phyloP scores from a whole-genome alignment of 1,140 invertebrate genomes.

The Aphis gossypii region DNA sequence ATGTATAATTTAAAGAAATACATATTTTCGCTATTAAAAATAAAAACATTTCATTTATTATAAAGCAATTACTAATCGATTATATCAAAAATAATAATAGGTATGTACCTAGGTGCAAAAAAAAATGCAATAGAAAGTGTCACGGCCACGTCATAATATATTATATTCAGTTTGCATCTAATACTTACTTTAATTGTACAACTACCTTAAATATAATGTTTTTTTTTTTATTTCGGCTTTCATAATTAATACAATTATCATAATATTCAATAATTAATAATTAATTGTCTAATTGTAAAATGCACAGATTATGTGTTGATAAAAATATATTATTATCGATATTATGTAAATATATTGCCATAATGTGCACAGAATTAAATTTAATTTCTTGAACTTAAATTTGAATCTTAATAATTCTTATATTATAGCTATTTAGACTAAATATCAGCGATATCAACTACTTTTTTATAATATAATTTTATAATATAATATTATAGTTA shows the following conservation, averaged over 20 bases:
- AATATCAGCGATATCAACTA: neutral
- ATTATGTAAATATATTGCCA: neutral
- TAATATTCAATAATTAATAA: neutral
- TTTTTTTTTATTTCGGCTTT: neutral
- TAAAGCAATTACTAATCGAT: neutral
- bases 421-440: neutral
- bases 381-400: neutral
- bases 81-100: neutral
- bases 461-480: neutral
- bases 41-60: neutral
- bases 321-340: neutral
- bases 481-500: neutral
- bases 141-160: neutral
- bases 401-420: neutral
- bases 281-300: neutral
- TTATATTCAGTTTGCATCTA: conserved; percentile 6
- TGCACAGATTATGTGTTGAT: neutral
- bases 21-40: neutral
- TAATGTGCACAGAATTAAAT: neutral
- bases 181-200: neutral
- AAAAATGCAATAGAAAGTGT: neutral
- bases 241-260: neutral
- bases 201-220: neutral
- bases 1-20: neutral
- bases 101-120: neutral